Conservation (phyloP, 1,140 invertebrate species). For the Macrosteles quadrilineatus region DNA sequence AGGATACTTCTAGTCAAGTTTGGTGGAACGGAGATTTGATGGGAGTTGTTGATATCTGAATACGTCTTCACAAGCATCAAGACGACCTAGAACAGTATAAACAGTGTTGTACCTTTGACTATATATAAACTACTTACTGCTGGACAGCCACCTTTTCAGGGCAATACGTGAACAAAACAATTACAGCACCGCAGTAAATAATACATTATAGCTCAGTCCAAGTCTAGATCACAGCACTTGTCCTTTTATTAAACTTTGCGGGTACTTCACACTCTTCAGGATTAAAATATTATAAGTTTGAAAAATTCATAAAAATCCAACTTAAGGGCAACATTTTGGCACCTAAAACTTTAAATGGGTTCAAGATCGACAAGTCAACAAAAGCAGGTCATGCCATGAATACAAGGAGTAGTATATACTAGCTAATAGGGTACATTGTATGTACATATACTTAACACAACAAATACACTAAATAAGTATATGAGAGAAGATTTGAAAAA, state of each 20-base stretch:
- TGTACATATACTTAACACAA: too few relatives aligned
- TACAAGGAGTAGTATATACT: too few relatives aligned
- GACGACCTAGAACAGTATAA: neutral
- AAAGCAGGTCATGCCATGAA: too few relatives aligned
- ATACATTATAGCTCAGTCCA: neutral
- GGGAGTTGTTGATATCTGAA: slow-evolving; percentile 37
- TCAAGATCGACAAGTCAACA: too few relatives aligned
- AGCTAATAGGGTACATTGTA: too few relatives aligned
- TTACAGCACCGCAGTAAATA: neutral
- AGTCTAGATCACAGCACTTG: neutral
- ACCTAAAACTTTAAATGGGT: too few relatives aligned
- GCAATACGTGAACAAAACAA: neutral
- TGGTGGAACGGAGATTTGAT: slow-evolving; percentile 60
- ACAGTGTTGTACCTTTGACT: neutral
- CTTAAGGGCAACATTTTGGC: too few relatives aligned
- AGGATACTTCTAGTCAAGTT: slow-evolving; percentile 49
- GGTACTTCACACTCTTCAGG: too few relatives aligned
- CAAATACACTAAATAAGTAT: too few relatives aligned
- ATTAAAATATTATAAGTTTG: too few relatives aligned
- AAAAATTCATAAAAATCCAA: too few relatives aligned
- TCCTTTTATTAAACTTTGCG: neutral
- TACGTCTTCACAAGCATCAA: slow-evolving; percentile 8
- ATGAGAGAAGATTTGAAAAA: too few relatives aligned
- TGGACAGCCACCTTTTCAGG: neutral
- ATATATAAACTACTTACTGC: neutral